Evolutionary conservation across 2,113 vertebrate species (phyloP).

Genomic region (Nycticorax nycticorax): DNA sequence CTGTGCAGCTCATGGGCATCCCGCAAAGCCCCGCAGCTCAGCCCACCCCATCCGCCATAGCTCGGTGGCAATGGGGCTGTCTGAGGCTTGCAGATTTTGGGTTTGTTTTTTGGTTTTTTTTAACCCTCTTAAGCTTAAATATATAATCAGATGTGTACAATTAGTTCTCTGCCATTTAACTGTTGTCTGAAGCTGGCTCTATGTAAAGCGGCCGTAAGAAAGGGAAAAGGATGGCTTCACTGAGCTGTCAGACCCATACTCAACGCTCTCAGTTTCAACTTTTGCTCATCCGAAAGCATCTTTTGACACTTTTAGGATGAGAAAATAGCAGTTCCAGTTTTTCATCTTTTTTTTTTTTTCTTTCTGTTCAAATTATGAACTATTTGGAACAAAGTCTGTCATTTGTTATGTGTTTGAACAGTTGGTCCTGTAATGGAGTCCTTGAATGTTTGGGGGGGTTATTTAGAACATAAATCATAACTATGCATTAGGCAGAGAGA

Average conservation of each 20-base stretch:
- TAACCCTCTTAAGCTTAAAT: background rate
- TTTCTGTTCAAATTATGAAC: background rate
- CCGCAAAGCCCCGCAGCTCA: no score
- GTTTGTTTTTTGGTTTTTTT: background rate
- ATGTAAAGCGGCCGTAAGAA: background rate
- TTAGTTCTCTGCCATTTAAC: background rate
- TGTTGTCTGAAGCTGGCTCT: background rate
- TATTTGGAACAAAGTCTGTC: background rate
- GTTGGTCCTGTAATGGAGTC: background rate
- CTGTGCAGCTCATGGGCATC: no score
- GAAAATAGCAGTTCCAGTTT: background rate
- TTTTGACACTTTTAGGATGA: background rate
- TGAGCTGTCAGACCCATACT: background rate
- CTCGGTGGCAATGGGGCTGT: background rate
- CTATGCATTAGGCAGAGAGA: background rate
- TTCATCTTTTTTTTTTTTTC: background rate
- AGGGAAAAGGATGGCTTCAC: accelerated
- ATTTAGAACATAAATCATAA: background rate
- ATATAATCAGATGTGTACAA: background rate
- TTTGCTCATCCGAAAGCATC: background rate
- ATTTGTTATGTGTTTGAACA: background rate
- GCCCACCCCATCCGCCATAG: background rate
- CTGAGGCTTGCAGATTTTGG: background rate
- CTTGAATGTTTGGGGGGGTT: background rate
- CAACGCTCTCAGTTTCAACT: background rate